Evolutionary conservation across 1,140 invertebrate genomes (phyloP), one percentile per base, ranked within the genome.

Genomic region (Sminthurides bifidus): DNA sequence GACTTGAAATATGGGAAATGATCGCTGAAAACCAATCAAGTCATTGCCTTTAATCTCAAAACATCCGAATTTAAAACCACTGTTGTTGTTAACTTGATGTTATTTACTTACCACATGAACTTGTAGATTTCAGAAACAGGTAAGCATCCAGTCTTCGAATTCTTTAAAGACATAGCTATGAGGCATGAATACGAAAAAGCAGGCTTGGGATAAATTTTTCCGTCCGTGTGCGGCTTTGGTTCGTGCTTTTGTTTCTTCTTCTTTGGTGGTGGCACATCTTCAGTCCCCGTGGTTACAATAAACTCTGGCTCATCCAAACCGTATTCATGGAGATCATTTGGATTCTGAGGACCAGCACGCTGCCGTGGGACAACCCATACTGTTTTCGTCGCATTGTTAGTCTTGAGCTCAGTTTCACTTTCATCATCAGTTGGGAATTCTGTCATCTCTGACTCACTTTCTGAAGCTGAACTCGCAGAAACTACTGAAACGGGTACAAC

Each of bases 71-170:
- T 0, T 17, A 12, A 15, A 14, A 8, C 6, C 23, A 14, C 10
- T 12, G 21, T 46, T 46, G 19, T 21, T 46, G 40, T 29, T 37
- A 6, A 54, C 17, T 44, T 50, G 50, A 24, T 41, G 31, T 37
- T 19, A 40, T 57, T 23, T 58, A 80, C 83, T 81, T 75, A 92
- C 87, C 88, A 96, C 84, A 97, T 95, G 69, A 97, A 97, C 70
- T 90, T 93, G 71, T 97, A 98, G 59, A 98, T 98, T 75, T 97
- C 93, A 6, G 92, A 94, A 6, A 98, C 93, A 2, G 93, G 93
- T 64, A 98, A 72, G 66, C 87, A 92, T 44, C 93, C 93, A 51
- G 84, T 86, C 63, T 83, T 79, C 49, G 91, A 95, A 70, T 98
- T 97, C 73, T 96, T 97, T 45, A 98, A 73, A 2, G 94, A 91